Percentiles rank a stretch among this genome's conserved stretches.
These are phyloP conservation scores for Sialis lutaria DNA, from an alignment of 2,888 invertebrate genomes.

Conservation along the genomic window DNA sequence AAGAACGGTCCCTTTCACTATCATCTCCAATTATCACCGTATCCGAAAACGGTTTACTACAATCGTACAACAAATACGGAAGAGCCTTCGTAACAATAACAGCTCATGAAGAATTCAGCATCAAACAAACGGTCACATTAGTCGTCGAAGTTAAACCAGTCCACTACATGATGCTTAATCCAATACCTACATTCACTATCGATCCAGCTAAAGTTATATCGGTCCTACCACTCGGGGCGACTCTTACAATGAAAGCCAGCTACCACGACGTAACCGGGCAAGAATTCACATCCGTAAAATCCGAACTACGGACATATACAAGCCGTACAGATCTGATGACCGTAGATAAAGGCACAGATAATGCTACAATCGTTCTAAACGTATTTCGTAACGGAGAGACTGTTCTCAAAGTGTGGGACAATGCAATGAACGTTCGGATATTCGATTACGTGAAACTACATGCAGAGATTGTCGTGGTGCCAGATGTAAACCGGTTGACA, in stretches of 20 bases:
- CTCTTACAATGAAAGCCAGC: constrained; percentile 27
- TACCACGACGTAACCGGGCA: constrained; percentile 37
- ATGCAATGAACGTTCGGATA: constrained; percentile 18
- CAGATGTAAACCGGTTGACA: constrained; percentile 22
- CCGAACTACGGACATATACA: constrained; percentile 27
- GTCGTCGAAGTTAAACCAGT: constrained; percentile 30
- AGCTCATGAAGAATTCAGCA: constrained; percentile 30
- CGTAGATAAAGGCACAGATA: constrained; percentile 26
- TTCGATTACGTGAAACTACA: constrained; percentile 25
- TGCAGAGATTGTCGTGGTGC: constrained; percentile 23
- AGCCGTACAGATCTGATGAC: constrained; percentile 27
- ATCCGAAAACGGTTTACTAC: constrained; percentile 19
- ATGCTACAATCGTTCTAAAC: constrained; percentile 16
- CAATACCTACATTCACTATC: constrained; percentile 20
- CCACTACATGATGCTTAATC: constrained; percentile 26
- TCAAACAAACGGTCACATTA: constrained; percentile 30
- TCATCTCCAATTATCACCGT: constrained; percentile 18
- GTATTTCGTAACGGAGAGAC: constrained; percentile 22
- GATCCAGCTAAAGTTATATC: constrained; percentile 12
- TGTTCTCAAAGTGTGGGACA: constrained; percentile 30
- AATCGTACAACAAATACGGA: constrained; percentile 23
- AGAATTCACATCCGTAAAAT: constrained; percentile 31
- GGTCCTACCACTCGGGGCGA: constrained; percentile 31
- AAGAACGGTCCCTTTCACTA: constrained; percentile 14
- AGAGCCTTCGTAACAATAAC: constrained; percentile 25